These are phyloP conservation scores for Stercorarius parasiticus DNA, from an alignment of 2,113 vertebrate genomes.

Conservation along the genomic window DNA sequence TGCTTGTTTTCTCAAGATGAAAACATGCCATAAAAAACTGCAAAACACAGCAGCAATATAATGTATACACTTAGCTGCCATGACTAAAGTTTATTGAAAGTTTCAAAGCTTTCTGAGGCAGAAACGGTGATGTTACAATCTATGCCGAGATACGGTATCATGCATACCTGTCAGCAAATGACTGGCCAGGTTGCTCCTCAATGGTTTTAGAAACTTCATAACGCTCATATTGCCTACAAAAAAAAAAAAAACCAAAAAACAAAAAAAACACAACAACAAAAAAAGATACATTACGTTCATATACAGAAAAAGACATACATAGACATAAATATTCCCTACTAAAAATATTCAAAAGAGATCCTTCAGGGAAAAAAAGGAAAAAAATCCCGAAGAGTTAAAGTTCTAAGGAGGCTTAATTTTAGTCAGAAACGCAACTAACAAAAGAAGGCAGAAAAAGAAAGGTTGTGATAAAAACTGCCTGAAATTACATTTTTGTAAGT, in stretches of 20 bases:
- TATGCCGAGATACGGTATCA: neutral
- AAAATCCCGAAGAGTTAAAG: accelerated
- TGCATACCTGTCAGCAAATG: slow-evolving; percentile 44
- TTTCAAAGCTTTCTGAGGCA: neutral
- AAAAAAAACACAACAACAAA: too few species aligned
- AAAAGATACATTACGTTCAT: neutral
- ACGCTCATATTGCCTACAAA: slow-evolving; percentile 36
- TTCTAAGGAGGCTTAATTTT: neutral
- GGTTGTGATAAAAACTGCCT: neutral
- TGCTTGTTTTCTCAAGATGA: neutral
- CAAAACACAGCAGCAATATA: neutral
- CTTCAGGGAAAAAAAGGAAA: neutral
- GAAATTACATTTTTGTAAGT: neutral
- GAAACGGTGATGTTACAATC: neutral
- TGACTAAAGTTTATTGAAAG: neutral
- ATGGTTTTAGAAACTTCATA: slow-evolving; percentile 54
- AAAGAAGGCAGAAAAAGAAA: neutral
- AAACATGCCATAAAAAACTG: neutral
- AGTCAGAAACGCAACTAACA: neutral
- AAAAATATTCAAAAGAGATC: neutral
- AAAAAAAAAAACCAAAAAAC: neutral
- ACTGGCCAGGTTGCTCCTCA: slow-evolving; percentile 22
- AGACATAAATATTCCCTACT: neutral
- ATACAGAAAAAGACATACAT: neutral
- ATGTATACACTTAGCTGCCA: neutral